These are phyloP conservation scores for Silurus aristotelis DNA, from an alignment of 2,797 vertebrate species.

Conservation along the genomic window DNA sequence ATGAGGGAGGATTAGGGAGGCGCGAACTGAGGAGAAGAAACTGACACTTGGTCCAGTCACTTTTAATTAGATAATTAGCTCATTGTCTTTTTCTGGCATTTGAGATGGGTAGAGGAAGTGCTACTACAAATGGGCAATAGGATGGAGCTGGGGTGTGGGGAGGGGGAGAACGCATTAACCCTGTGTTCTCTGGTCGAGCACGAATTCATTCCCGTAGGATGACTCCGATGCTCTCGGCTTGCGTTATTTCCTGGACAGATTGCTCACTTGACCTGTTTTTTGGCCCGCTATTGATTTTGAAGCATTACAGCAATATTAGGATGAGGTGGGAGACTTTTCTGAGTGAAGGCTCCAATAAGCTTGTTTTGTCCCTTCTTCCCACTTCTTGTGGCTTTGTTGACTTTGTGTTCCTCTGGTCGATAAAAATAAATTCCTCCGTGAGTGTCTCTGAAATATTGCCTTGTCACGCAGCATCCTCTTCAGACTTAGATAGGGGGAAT, in stretches of 20 bases:
- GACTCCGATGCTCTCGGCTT: constrained; percentile 65
- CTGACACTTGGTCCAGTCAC: constrained; percentile 66
- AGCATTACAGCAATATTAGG: constrained; percentile 63
- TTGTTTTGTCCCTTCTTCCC: constrained; percentile 58
- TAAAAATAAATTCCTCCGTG: constrained; percentile 53
- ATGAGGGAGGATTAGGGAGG: constrained; percentile 55
- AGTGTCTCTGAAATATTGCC: constrained; percentile 52
- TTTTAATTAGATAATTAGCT: constrained; percentile 69
- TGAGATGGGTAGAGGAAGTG: constrained; percentile 57
- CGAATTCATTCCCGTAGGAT: constrained; percentile 64
- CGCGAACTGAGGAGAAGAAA: constrained; percentile 60
- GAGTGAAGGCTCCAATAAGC: constrained; percentile 58
- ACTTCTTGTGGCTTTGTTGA: constrained; percentile 47
- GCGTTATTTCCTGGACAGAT: constrained; percentile 75
- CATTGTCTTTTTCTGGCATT: constrained; percentile 61
- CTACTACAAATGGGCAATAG: constrained; percentile 20
- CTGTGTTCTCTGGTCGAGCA: constrained; percentile 61
- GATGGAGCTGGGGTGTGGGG: constrained; percentile 59
- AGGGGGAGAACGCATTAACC: constrained; percentile 69
- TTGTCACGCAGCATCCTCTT: constrained; percentile 50
- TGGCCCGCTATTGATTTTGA: constrained; percentile 71
- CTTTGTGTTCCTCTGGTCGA: constrained; percentile 42
- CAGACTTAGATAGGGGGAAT: constrained; percentile 41
- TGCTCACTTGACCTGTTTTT: constrained; percentile 70
- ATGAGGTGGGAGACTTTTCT: constrained; percentile 60